These are phyloP conservation scores for Sphaeramia orbicularis DNA, from an alignment of 2,797 vertebrate species.

Conservation along the genomic window DNA sequence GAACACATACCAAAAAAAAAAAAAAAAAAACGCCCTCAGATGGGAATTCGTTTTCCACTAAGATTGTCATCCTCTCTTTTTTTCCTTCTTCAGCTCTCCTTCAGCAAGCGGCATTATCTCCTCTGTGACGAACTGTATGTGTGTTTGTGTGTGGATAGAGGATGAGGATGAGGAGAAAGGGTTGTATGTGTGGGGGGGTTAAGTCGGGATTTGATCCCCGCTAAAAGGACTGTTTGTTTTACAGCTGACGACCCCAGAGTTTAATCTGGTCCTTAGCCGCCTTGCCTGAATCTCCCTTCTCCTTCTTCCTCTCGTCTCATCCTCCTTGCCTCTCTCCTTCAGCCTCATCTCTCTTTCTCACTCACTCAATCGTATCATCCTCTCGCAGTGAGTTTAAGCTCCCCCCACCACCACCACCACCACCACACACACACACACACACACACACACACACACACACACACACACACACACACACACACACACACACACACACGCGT, in stretches of 20 bases:
- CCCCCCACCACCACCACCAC: background rate
- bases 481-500: no score
- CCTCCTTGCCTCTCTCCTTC: constrained; percentile 26
- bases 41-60: constrained; percentile 52
- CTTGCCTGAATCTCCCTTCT: no score
- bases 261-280: constrained; percentile 81
- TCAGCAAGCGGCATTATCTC: constrained; percentile 60
- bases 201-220: constrained; percentile 74
- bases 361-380: constrained; percentile 3
- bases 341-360: constrained; percentile 34
- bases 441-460: no score
- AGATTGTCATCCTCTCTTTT: constrained; percentile 46
- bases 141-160: constrained; percentile 38
- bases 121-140: constrained; percentile 44
- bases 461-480: no score
- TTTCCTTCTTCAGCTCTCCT: constrained; percentile 21
- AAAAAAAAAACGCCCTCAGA: no score
- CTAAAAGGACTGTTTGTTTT: constrained; percentile 87
- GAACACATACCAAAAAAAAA: constrained; percentile 45
- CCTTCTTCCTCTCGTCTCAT: constrained; percentile 12
- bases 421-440: no score
- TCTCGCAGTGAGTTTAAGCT: constrained; percentile 10
- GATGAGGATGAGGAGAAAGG: no score
- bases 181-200: constrained; percentile 36
- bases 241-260: constrained; percentile 77